A percentile compares a stretch with the other conserved stretches of the same genome.
These are phyloP conservation scores for Leptoclinus maculatus DNA, from an alignment of 2,797 vertebrate genomes.

Conservation along the genomic window DNA sequence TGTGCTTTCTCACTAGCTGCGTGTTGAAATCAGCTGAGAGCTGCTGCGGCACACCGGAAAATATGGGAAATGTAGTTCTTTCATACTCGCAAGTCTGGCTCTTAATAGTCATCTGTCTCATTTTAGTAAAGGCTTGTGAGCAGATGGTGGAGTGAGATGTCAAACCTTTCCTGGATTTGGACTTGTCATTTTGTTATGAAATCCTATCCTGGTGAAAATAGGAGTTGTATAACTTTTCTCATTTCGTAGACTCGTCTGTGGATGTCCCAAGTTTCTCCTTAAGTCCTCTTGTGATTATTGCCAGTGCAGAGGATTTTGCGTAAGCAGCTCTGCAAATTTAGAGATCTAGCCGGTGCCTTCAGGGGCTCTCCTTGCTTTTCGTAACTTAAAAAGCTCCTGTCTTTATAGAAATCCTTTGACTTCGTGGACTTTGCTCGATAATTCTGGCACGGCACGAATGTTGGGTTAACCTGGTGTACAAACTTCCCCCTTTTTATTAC, in stretches of 20 bases:
- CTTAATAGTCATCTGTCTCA: constrained; percentile 37
- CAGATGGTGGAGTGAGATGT: constrained; percentile 37
- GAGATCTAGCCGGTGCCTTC: constrained; percentile 57
- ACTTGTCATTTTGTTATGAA: constrained; percentile 51
- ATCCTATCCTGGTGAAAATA: constrained; percentile 28
- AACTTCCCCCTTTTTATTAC: constrained; percentile 2
- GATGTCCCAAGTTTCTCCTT: constrained; percentile 55
- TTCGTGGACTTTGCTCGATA: constrained; percentile 37
- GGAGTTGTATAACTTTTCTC: constrained; percentile 20
- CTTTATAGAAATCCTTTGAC: constrained; percentile 51
- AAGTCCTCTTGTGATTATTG: constrained; percentile 45
- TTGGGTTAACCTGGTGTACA: constrained; percentile 16
- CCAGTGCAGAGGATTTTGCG: constrained; percentile 45
- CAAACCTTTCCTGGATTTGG: constrained; percentile 48
- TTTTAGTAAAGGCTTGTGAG: constrained; percentile 26
- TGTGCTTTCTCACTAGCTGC: constrained; percentile 39
- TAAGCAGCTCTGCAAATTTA: constrained; percentile 50
- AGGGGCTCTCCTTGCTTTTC: constrained; percentile 45
- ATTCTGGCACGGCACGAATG: constrained; percentile 13
- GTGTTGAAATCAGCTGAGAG: constrained; percentile 62
- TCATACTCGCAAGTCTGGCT: neutral
- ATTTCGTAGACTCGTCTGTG: constrained; percentile 30
- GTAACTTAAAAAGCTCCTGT: constrained; percentile 50
- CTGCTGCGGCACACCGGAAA: constrained; percentile 15
- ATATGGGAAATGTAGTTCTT: constrained; percentile 49